phyloP scores from a whole-genome alignment of 1,140 invertebrate species.

The Globodera ellingtonae region DNA sequence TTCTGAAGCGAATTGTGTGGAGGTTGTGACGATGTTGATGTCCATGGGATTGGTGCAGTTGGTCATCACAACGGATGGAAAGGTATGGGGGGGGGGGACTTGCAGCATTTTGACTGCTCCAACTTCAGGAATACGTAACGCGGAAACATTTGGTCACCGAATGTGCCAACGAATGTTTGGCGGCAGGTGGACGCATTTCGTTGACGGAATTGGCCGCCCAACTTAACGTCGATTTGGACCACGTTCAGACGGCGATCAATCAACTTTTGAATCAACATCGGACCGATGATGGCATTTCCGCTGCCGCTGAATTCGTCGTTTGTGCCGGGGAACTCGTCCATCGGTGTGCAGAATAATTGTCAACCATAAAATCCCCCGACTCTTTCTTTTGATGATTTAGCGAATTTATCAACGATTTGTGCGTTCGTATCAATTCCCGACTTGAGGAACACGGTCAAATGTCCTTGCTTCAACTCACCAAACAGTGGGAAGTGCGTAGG shows the following conservation, averaged over 20 bases:
- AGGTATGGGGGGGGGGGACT: conserved; percentile 64
- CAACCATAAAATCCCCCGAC: neutral
- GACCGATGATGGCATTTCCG: conserved; percentile 25
- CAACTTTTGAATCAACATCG: conserved; percentile 15
- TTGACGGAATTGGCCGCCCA: conserved; percentile 48
- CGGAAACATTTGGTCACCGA: conserved; percentile 76
- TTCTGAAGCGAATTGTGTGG: conserved; percentile 92
- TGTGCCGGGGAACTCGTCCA: conserved; percentile 51
- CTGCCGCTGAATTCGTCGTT: conserved; percentile 37
- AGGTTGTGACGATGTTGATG: conserved; percentile 86
- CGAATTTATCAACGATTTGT: conserved; percentile 43
- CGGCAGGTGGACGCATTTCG: conserved; percentile 39
- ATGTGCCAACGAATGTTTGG: conserved; percentile 52
- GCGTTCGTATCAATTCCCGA: conserved; percentile 35
- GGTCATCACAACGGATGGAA: conserved; percentile 92
- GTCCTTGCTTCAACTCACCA: conserved; percentile 45
- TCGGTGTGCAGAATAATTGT: conserved; percentile 22
- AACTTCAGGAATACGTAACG: conserved; percentile 81
- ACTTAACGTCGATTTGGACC: conserved; percentile 40
- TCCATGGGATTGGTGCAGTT: conserved; percentile 86
- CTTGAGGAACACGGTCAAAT: conserved; percentile 47
- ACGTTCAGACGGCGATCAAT: conserved; percentile 17
- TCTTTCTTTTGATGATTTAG: conserved; percentile 26
- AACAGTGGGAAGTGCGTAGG: conserved; percentile 21
- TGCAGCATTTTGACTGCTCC: neutral